phyloP scores from a whole-genome alignment of 1,140 invertebrate species.

The Ladona fulva region DNA sequence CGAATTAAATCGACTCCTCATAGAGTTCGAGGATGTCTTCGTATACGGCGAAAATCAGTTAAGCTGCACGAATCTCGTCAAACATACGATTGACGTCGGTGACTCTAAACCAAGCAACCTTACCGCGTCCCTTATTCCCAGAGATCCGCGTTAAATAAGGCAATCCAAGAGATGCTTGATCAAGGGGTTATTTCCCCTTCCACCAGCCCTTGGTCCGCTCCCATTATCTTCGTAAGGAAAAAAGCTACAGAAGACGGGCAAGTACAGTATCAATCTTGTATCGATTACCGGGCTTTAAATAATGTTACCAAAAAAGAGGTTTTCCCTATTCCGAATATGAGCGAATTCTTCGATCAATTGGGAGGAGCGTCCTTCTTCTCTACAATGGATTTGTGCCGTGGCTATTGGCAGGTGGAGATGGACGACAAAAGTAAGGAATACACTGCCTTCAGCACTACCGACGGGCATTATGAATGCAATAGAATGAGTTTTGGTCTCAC shows the following conservation, averaged over 20 bases:
- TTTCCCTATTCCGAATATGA: slow-evolving; percentile 21
- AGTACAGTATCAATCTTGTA: slow-evolving; percentile 1
- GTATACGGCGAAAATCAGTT: not conserved
- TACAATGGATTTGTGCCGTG: too few species aligned
- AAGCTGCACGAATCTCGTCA: not conserved
- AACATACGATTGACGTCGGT: not conserved
- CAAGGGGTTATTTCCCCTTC: slow-evolving; percentile 21
- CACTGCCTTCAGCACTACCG: not conserved
- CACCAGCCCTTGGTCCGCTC: not conserved
- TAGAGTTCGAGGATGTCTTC: not conserved
- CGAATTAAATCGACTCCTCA: not conserved
- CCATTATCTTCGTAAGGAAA: not conserved
- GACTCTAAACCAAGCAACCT: not conserved
- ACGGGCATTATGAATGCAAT: not conserved
- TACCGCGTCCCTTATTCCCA: not conserved
- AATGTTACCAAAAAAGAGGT: not conserved
- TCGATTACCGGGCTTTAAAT: not conserved
- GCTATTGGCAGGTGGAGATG: too few species aligned
- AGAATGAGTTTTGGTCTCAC: not conserved
- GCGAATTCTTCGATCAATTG: too few species aligned
- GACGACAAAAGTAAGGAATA: not conserved
- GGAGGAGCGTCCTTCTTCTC: too few species aligned
- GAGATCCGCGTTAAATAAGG: not conserved
- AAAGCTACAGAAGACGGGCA: not conserved
- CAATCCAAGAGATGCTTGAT: slow-evolving; percentile 21